Conservation (phyloP, 2,888 invertebrate species). For the Epicampocera succincta region DNA sequence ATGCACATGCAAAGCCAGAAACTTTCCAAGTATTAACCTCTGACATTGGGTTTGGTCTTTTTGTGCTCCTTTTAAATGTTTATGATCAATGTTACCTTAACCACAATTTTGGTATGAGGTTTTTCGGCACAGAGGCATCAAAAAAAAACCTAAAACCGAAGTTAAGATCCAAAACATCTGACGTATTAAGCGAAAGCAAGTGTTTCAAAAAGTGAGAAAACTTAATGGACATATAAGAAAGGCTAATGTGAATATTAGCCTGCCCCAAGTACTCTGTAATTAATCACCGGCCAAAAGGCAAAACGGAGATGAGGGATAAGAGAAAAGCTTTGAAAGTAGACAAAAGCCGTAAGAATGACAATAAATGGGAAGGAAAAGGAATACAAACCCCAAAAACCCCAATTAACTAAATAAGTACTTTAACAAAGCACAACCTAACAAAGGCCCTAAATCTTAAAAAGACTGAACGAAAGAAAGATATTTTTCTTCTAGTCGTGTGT, state of each 20-base stretch:
- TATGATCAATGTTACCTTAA: constrained; percentile 25
- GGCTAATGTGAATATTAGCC: constrained; percentile 55
- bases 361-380: constrained; percentile 2
- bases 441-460: constrained; percentile 40
- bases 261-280: constrained; percentile 63
- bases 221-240: constrained; percentile 3
- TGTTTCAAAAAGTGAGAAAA: background rate
- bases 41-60: constrained; percentile 15
- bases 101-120: constrained; percentile 42
- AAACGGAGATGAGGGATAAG: constrained; percentile 40
- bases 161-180: no score
- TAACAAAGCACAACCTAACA: constrained; percentile 58
- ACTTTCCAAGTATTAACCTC: constrained; percentile 4
- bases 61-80: constrained; percentile 17
- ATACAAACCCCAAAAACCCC: constrained; percentile 66
- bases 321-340: background rate
- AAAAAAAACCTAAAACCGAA: constrained; percentile 8
- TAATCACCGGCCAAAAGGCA: constrained; percentile 68
- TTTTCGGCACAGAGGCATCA: background rate
- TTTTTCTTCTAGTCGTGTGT: constrained; percentile 20
- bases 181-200: background rate
- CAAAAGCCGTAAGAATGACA: background rate
- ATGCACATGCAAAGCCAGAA: background rate
- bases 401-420: constrained; percentile 70
- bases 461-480: constrained; percentile 11